Base-by-base conservation (phyloP, 2,113 vertebrate genomes). In the Lucifuga dentata region DNA sequence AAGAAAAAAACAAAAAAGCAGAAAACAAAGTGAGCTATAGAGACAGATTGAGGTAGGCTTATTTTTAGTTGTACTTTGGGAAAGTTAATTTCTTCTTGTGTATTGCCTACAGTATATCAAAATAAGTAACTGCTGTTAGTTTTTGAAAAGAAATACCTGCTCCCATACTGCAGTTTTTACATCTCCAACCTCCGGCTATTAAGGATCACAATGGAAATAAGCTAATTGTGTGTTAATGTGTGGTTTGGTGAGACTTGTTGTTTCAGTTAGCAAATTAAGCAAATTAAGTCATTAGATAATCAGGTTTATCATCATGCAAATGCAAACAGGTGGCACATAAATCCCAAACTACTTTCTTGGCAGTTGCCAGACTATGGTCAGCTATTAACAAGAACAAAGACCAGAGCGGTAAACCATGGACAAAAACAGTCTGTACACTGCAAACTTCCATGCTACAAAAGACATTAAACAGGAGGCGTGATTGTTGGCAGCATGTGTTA, bases 281-380 rank as follows among this genome's bases (percentile, higher is more conserved):
- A 8, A 50, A 66, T 71, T 57, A 11, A 33, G 13, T 51, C 15
- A 3, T 61, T 71, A 19, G 29, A 5, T 39, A 56, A 75, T 84
- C 57, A 78, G 38, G 10, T 59, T 70, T n/a, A n/a, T n/a, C n/a
- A n/a, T n/a, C n/a, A n/a, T n/a, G n/a, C n/a, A n/a, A n/a, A n/a
- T n/a, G n/a, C n/a, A n/a, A n/a, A n/a, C n/a, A n/a, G n/a, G n/a
- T n/a, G n/a, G 44, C 12, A 73, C 73, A 76, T 68, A 46, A 66
- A 66, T 57, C 24, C 58, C 73, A 71, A 45, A 71, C 57, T 56
- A 16, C 11, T 10, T 72, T 67, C 36, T 59, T 84, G 81, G 81
- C 67, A 72, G 60, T n/a, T 7, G 1, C 19, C 33, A 19, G 12
- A 5, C 39, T 68, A 75, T 79, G 78, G 75, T 81, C 36, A 69